Base-by-base conservation (phyloP, 2,113 vertebrate genomes). In the Hypocryptadius cinnamomeus region DNA sequence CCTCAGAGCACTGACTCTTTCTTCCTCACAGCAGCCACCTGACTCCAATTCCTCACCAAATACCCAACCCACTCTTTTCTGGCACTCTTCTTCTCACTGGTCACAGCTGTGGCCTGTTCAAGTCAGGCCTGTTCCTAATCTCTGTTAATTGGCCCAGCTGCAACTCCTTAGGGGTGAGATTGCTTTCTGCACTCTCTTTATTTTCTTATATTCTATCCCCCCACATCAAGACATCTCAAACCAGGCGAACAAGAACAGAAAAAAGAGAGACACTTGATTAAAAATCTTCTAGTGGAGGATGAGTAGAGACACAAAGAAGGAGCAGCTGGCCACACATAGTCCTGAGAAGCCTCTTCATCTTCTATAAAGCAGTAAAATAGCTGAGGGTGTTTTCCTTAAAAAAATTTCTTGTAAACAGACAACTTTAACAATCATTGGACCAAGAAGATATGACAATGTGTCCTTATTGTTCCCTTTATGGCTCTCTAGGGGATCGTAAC, bases 311-410 rank as follows among this genome's bases (percentile, higher is more conserved):
- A 17, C 24, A 79, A 35, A 53, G 33, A 25, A 30, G 47, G 65
- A 78, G 8, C 17, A 60, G 35, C 5, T 13, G 4, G 48, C 8
- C 33, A 51, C 19, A n/a, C 9, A 13, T 3, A 73, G 24, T 13
- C 8, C 65, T 64, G 39, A 73, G 33, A 53, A 63, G 11, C 37
- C 1, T 4, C 17, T 74, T 78, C 25, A 25, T 31, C 10, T n/a
- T 40, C 2, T 9, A 45, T 30, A 66, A 74, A 84, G 56, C 51
- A 54, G 15, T 50, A 47, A 70, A 40, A 5, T 54, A n/a, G 14
- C 3, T 57, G 45, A 53, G 20, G 2, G 6, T 2, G 0, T 53
- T 72, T 80, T 61, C 15, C 18, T 68, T 2, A 15, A 47, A 60
- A 51, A 37, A 45, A 35, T 3, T 9, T n/a, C 8, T 24, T 54